Conservation (phyloP, 2,888 invertebrate species). For the Xanthia togata region DNA sequence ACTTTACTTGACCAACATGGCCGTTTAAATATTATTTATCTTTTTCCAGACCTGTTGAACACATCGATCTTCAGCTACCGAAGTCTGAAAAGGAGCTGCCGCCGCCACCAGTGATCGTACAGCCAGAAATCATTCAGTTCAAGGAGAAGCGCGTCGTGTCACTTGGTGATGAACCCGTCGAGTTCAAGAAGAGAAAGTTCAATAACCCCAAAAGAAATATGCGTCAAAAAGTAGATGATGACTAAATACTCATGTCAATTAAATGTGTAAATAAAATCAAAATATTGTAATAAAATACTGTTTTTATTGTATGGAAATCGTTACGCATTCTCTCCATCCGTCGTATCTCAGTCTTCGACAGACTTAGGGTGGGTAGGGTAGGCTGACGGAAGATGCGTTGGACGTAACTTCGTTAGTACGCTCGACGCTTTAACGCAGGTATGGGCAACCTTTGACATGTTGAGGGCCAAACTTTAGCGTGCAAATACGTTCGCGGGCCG, state of each 20-base stretch:
- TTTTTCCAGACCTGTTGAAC: slow-evolving; percentile 84
- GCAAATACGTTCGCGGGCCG: too few relatives aligned
- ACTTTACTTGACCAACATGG: too few relatives aligned
- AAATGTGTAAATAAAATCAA: slow-evolving; percentile 56
- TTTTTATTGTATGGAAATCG: background rate
- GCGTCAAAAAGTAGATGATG: slow-evolving; percentile 92
- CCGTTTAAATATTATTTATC: background rate
- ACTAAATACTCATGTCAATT: slow-evolving; percentile 76
- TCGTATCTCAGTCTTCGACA: background rate
- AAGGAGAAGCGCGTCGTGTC: slow-evolving; percentile 91
- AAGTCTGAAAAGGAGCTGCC: slow-evolving; percentile 83
- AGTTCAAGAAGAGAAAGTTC: slow-evolving; percentile 94
- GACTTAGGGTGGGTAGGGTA: too few relatives aligned
- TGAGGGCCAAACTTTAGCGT: too few relatives aligned
- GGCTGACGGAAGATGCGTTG: too few relatives aligned
- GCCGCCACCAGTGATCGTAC: slow-evolving; percentile 86
- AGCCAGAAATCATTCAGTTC: slow-evolving; percentile 88
- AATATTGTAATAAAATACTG: background rate
- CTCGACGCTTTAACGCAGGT: too few relatives aligned
- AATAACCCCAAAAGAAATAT: slow-evolving; percentile 91
- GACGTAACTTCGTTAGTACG: too few relatives aligned
- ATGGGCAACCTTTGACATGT: too few relatives aligned
- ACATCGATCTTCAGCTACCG: slow-evolving; percentile 94
- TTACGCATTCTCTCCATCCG: background rate
- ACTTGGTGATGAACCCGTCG: slow-evolving; percentile 88